These are phyloP conservation scores for Mycteria americana DNA, from an alignment of 2,797 vertebrate genomes.

Conservation along the genomic window DNA sequence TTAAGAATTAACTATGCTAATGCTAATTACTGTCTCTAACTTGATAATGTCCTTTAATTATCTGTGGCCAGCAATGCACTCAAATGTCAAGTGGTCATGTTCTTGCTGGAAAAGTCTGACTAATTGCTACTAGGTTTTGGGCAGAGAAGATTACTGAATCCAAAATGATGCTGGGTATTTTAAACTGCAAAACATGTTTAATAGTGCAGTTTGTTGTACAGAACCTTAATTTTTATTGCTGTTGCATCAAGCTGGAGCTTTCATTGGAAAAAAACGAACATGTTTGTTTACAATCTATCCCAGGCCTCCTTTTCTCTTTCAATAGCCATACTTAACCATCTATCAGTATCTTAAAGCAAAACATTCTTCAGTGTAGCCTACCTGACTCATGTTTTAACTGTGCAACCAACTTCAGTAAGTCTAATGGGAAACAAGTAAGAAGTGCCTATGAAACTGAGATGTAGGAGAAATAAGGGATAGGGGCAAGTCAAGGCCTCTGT, in stretches of 20 bases:
- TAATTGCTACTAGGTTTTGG: not conserved
- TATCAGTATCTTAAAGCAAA: not conserved
- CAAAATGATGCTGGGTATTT: not conserved
- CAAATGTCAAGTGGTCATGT: not conserved
- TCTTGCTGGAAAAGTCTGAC: not conserved
- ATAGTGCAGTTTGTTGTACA: constrained; percentile 20
- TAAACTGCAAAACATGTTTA: not conserved
- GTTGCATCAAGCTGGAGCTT: constrained; percentile 12
- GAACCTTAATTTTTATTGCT: constrained; percentile 13
- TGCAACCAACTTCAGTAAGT: not conserved
- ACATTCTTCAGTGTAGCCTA: not conserved
- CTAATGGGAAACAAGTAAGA: not conserved
- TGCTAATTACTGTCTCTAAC: not conserved
- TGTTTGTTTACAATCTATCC: constrained; percentile 50
- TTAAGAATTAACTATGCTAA: not conserved
- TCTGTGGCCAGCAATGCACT: not conserved
- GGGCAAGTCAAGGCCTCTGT: not conserved
- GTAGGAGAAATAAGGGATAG: not conserved
- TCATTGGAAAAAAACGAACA: not conserved
- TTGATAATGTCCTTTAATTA: not conserved
- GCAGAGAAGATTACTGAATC: not conserved
- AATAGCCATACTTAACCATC: not conserved
- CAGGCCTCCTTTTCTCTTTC: not conserved
- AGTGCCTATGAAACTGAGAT: not conserved
- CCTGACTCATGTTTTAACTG: not conserved